phyloP scores from a whole-genome alignment of 2,113 vertebrate species.

The Gopherus evgoodei region DNA sequence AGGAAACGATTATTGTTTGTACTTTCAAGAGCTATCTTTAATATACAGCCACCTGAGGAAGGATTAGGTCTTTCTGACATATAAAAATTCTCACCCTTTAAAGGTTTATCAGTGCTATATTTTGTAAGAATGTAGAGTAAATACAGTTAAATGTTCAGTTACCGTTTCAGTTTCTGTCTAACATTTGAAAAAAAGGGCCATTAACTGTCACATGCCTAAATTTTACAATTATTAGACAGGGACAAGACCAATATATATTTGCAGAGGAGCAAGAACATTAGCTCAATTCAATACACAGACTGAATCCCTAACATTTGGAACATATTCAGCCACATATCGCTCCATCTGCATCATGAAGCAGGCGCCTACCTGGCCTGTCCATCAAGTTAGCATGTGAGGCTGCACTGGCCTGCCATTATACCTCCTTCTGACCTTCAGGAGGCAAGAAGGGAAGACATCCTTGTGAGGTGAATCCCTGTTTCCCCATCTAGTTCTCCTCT shows the following conservation, averaged over 20 bases:
- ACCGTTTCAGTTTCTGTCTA: neutral
- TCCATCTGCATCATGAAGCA: neutral
- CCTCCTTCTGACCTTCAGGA: neutral
- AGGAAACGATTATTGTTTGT: neutral
- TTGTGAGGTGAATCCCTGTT: neutral
- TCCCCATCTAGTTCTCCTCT: neutral
- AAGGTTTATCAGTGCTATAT: neutral
- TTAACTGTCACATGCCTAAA: neutral
- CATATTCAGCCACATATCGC: neutral
- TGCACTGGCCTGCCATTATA: neutral
- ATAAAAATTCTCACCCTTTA: neutral
- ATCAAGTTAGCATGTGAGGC: neutral
- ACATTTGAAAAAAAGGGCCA: neutral
- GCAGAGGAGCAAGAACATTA: neutral
- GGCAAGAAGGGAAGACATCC: neutral
- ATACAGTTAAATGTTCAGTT: neutral
- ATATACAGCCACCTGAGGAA: neutral
- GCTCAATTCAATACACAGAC: neutral
- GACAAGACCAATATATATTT: neutral
- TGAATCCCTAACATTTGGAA: neutral
- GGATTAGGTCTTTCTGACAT: conserved; percentile 1
- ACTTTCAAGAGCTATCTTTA: neutral
- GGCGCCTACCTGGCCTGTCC: neutral
- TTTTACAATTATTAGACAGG: neutral
- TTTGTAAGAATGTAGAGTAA: neutral